These are phyloP conservation scores for Myotis daubentonii DNA, from an alignment of 2,797 vertebrate genomes.

Conservation along the genomic window DNA sequence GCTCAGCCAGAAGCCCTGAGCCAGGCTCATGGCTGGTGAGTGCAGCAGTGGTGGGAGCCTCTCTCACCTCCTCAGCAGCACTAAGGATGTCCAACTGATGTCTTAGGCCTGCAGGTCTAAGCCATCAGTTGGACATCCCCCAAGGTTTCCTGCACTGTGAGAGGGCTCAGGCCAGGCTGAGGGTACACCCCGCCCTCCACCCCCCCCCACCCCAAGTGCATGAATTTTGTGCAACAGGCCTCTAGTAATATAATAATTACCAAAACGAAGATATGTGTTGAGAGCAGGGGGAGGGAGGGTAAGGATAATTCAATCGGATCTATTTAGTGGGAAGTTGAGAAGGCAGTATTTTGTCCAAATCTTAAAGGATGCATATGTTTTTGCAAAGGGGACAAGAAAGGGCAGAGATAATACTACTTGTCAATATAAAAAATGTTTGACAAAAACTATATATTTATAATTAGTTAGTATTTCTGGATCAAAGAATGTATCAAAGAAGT, in stretches of 20 bases:
- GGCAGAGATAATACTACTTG: neutral
- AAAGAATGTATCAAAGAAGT: neutral
- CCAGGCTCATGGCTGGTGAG: rapidly evolving
- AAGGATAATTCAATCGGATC: neutral
- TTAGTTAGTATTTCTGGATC: neutral
- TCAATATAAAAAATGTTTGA: neutral
- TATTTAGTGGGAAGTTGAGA: neutral
- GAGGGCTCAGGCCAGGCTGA: too few relatives aligned
- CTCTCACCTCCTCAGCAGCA: too few relatives aligned
- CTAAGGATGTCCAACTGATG: too few relatives aligned
- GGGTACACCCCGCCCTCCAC: too few relatives aligned
- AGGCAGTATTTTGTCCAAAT: neutral
- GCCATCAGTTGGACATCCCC: too few relatives aligned
- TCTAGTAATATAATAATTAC: neutral
- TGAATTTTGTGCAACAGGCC: too few relatives aligned
- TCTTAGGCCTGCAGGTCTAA: too few relatives aligned
- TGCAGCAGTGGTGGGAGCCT: too few relatives aligned
- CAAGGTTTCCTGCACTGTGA: too few relatives aligned
- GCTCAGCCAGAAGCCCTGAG: too few relatives aligned
- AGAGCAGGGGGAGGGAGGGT: neutral
- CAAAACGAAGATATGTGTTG: neutral
- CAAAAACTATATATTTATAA: neutral
- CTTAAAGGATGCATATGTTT: neutral
- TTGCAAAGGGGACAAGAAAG: neutral
- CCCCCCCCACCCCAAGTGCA: rapidly evolving